Evolutionary conservation across 2,888 invertebrate genomes (phyloP), one percentile per base, ranked within the genome.

Genomic region (Amphiduros pacificus): DNA sequence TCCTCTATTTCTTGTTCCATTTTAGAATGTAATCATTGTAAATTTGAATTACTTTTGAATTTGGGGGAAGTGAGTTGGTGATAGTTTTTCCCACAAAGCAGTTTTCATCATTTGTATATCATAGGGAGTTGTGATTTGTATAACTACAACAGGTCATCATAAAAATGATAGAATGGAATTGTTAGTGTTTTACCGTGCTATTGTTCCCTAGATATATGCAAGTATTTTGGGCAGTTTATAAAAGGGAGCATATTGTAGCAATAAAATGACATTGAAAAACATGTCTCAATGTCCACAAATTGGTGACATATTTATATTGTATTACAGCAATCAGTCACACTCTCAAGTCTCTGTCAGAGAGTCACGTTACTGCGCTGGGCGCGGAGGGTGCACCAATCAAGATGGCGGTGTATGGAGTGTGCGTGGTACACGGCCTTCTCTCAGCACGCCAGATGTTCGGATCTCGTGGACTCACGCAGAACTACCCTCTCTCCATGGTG

Each of bases 341-440:
- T 0, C 65, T 79, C 60, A 73, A 73, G 51, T 71, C 73, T 41
- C 71, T 77, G 6, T 66, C 75, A 14, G 48, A 36, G 24, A 69
- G 67, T 2, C 57, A 69, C 1, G 71, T 74, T 73, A 73, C 71
- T 4, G 64, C 60, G 17, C 68, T 75, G 20, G 56, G 65, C 2
- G 61, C 68, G 4, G 68, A 72, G 36, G 64, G 67, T n/a, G 70
- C 69, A 55, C 60, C 62, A 26, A 66, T 69, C 48, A 70, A 71
- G 32, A 67, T 68, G 22, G 66, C 74, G 3, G 67, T 74, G 4
- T 80, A 73, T 64, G 74, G 73, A 36, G 65, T 77, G 31, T 73
- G 73, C 27, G 68, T 80, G 22, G 72, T 77, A 24, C 77, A 78
- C 55, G 74, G 76, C 1, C 66, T 77, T 51, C 68, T 80, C 20